Conservation (phyloP, 2,888 invertebrate genomes). For the Hydroisotoma schaefferi region DNA sequence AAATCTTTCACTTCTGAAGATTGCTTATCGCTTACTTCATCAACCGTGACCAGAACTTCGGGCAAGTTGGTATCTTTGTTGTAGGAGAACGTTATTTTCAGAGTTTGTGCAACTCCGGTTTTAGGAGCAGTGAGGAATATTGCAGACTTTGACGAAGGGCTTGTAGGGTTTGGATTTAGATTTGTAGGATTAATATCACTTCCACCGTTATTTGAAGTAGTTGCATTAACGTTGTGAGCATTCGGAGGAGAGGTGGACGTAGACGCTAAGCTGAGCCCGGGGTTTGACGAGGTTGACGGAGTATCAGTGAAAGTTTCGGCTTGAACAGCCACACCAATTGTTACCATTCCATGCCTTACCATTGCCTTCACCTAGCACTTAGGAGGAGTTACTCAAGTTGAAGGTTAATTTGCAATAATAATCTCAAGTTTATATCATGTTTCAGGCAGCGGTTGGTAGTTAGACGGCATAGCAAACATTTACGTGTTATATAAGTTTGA, state of each 20-base stretch:
- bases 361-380: background rate
- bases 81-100: constrained; percentile 4
- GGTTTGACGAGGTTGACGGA: too few species aligned
- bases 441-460: too few species aligned
- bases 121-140: background rate
- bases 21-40: background rate
- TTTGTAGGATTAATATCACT: too few species aligned
- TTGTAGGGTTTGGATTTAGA: too few species aligned
- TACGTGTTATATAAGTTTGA: too few species aligned
- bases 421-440: too few species aligned
- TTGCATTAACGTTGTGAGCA: too few species aligned
- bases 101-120: background rate
- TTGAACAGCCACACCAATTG: constrained; percentile 6
- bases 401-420: constrained; percentile 9
- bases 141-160: background rate
- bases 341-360: background rate
- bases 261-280: background rate
- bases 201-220: too few species aligned
- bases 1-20: background rate
- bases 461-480: too few species aligned
- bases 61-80: constrained; percentile 8
- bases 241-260: background rate
- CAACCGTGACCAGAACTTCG: background rate
- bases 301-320: constrained; percentile 5
- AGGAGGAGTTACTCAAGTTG: constrained; percentile 4